Conservation (phyloP, 2,888 invertebrate species). For the Torymus texanus region DNA sequence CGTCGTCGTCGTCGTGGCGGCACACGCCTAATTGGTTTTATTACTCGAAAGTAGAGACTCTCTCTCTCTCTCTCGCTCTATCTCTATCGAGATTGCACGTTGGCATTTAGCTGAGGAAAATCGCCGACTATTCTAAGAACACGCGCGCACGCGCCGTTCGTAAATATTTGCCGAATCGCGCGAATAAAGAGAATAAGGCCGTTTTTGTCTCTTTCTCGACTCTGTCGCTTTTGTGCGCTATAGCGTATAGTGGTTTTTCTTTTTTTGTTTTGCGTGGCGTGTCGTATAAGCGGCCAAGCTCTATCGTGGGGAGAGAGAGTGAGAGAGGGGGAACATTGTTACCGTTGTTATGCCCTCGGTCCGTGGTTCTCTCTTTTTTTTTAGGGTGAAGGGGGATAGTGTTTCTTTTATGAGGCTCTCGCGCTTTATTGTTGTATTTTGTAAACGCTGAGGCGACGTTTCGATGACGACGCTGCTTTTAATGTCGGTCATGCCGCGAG, state of each 20-base stretch:
- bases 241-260: not conserved
- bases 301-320: not conserved
- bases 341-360: constrained; percentile 12
- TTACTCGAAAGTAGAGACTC: constrained; percentile 58
- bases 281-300: not conserved
- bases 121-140: constrained; percentile 46
- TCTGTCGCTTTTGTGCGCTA: not conserved
- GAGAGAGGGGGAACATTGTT: constrained; percentile 25
- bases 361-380: constrained; percentile 12
- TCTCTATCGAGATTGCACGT: not conserved
- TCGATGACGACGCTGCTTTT: constrained; percentile 10
- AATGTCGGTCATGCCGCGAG: not conserved
- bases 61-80: too few species aligned
- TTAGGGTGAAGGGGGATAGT: constrained; percentile 7
- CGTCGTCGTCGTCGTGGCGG: constrained; percentile 24
- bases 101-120: constrained; percentile 37
- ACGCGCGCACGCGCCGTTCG: constrained; percentile 38
- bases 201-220: not conserved
- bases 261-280: not conserved
- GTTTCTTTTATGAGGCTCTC: constrained; percentile 26
- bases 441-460: not conserved
- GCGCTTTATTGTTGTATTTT: constrained; percentile 17
- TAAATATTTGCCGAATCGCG: constrained; percentile 52
- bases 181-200: constrained; percentile 47
- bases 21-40: constrained; percentile 71